These are phyloP conservation scores for Xanthia togata DNA, from an alignment of 2,888 invertebrate genomes.

Conservation along the genomic window DNA sequence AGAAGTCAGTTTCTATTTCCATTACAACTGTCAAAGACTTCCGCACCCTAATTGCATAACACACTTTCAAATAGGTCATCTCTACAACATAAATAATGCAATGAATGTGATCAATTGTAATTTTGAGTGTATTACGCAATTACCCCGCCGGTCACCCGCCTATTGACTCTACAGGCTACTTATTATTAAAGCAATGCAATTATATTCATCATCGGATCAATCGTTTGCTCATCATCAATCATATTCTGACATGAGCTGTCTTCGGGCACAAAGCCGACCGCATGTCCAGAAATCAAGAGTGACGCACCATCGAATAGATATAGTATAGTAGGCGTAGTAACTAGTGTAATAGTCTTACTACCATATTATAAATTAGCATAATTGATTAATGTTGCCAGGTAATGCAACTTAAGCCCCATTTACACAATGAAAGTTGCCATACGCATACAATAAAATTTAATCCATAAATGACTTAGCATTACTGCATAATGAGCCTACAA, in stretches of 20 bases:
- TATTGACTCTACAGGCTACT: constrained; percentile 1
- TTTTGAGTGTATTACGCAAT: too few species aligned
- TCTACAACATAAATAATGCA: too few species aligned
- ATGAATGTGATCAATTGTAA: too few species aligned
- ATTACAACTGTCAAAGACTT: not conserved
- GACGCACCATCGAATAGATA: constrained; percentile 27
- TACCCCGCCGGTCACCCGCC: constrained; percentile 14
- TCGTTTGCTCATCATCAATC: constrained; percentile 47
- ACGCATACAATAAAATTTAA: too few species aligned
- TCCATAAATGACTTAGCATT: too few species aligned
- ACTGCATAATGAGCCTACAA: too few species aligned
- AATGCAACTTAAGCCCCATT: too few species aligned
- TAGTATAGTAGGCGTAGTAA: not conserved
- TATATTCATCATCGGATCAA: constrained; percentile 51
- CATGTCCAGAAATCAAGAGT: constrained; percentile 54
- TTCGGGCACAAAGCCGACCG: constrained; percentile 43
- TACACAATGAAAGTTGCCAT: too few species aligned
- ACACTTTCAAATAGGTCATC: too few species aligned
- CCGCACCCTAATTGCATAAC: too few species aligned
- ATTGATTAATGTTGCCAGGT: constrained; percentile 5
- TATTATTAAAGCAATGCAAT: constrained; percentile 40
- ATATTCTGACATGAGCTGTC: constrained; percentile 50
- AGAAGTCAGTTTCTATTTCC: not conserved
- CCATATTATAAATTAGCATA: constrained; percentile 9
- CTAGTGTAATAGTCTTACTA: not conserved